Base-by-base conservation (phyloP, 2,888 invertebrate genomes). In the Bibio marci region DNA sequence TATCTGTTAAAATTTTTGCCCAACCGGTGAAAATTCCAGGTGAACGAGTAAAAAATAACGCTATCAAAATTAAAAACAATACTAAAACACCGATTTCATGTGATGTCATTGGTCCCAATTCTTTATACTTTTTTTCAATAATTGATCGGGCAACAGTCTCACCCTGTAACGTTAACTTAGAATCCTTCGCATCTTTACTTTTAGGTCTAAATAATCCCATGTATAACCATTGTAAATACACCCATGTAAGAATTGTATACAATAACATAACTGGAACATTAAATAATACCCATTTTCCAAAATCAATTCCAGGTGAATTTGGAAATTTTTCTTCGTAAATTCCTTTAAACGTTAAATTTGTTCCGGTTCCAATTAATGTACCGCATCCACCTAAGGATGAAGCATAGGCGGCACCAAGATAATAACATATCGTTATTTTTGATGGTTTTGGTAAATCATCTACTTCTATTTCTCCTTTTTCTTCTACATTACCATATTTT, bases 1-100 rank as follows among this genome's bases (percentile, higher is more conserved):
- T 78, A 59, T 73, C 43, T 80, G 64, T 25, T 71, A 80, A 64
- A 22, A 71, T 59, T 41, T 70, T 69, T 2, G 82, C 78, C 85
- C 87, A 87, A 1, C 88, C 88, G 0, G 66, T 64, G 49, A 83
- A 73, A 55, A 87, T 81, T 43, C 82, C 80, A 0, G 87, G 88
- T 45, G 75, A 75, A 34, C 86, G 69, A 61, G 85, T 79, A 59
- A 87, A 79, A 79, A 87, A 88, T 44, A 88, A 64, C 43, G 78
- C 53, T 26, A 87, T 77, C 0, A 85, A 73, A 13, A 75, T 45
- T 30, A 77, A 52, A 80, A 64, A 4, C 33, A 82, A 59, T 1
- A 70, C 25, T 0, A 73, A 73, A 0, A 83, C 77, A 8, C 67
- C 63, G 54, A 62, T 66, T 57, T 87, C 83, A 46, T 85, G 81